Evolutionary conservation across 35 echinoderm and acorn worm species (phyloP).

Genomic region (Acanthaster planci): DNA sequence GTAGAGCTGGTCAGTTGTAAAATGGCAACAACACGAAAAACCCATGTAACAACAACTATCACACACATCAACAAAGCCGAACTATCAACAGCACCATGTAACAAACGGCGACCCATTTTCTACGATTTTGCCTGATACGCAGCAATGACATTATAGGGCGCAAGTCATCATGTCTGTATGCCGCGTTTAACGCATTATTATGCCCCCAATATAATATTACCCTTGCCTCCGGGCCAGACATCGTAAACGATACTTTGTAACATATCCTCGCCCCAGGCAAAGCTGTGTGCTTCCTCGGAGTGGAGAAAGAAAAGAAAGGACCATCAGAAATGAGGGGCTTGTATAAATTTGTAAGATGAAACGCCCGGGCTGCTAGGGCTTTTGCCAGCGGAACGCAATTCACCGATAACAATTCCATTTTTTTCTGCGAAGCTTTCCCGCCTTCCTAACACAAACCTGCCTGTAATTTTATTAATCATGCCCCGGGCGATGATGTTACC

Average conservation of each 20-base stretch:
- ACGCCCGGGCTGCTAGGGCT: background rate
- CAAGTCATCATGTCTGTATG: too few relatives aligned
- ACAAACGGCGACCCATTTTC: too few relatives aligned
- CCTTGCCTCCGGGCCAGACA: background rate
- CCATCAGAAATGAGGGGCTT: background rate
- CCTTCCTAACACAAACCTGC: background rate
- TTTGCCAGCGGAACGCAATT: too few relatives aligned
- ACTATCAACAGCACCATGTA: too few relatives aligned
- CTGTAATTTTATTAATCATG: constrained; percentile 29
- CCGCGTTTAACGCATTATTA: too few relatives aligned
- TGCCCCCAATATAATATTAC: too few relatives aligned
- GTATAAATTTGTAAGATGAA: constrained; percentile 24
- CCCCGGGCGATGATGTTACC: constrained; percentile 17
- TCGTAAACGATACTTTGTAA: constrained; percentile 30
- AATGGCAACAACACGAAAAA: too few relatives aligned
- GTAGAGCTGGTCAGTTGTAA: too few relatives aligned
- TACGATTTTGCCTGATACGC: too few relatives aligned
- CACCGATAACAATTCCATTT: constrained; percentile 25
- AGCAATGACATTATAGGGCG: too few relatives aligned
- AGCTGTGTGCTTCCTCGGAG: background rate
- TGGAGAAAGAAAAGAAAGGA: background rate
- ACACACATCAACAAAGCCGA: too few relatives aligned
- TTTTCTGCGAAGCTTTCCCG: background rate
- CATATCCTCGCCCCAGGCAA: constrained; percentile 4
- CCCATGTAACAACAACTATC: too few relatives aligned